Base-by-base conservation (phyloP, 2,797 vertebrate species). In the Molossus molossus region DNA sequence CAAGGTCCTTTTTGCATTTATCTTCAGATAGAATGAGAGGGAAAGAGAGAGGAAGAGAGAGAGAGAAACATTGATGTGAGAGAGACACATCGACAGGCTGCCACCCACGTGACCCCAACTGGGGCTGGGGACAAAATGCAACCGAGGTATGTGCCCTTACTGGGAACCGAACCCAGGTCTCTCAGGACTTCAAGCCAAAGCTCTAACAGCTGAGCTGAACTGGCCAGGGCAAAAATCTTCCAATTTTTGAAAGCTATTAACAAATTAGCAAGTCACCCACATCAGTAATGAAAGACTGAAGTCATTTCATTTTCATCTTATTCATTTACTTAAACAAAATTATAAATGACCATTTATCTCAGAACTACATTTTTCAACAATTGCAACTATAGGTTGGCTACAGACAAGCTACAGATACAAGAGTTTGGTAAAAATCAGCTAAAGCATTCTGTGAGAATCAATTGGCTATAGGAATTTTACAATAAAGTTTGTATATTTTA, bases 171-270 rank as follows among this genome's bases (percentile, higher is more conserved):
- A 45, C 40, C 40, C 40, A 33, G 40, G 40, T 45, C 40, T 45
- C 40, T 45, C 40, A 45, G 40, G 40, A 45, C 40, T 6, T 5
- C 3, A 45, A 6, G 5, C 40, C 40, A 45, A 45, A 5, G 6
- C 40, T 45, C 40, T 45, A 45, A 45, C 40, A 45, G 40, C 40
- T 45, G 40, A 45, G 40, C 40, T 6, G 40, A 45, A 45, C 40
- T 45, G 40, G 40, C 40, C 40, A 45, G 40, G 40, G 40, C 40
- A 45, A 94, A 69, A 85, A 79, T 76, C 76, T 92, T 62, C 33
- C 29, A 85, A 72, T 55, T 93, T 93, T 93, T 86, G 3, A 82
- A 91, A 89, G 57, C 58, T 75, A 94, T 45, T 57, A 96, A 62
- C 18, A 89, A 91, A 23, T 93, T 91, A 90, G n/a, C 33, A 86